Conservation (phyloP, 2,797 vertebrate species). For the Eospalax fontanierii region DNA sequence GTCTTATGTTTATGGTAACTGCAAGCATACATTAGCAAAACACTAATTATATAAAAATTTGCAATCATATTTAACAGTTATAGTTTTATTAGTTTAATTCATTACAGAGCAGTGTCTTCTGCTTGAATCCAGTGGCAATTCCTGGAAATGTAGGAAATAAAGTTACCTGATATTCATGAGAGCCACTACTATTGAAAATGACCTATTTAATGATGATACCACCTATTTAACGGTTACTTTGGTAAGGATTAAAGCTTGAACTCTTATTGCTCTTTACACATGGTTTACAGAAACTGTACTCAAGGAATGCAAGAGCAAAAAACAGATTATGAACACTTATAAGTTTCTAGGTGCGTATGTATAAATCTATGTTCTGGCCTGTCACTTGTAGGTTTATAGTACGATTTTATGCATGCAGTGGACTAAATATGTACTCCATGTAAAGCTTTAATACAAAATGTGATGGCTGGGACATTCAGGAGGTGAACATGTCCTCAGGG, state of each 20-base stretch:
- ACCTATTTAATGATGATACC: background rate
- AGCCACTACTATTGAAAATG: slow-evolving; percentile 8
- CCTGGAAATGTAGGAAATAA: slow-evolving; percentile 44
- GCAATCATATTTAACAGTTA: slow-evolving; percentile 12
- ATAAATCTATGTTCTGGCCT: background rate
- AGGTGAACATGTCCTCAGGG: background rate
- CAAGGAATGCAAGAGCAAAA: background rate
- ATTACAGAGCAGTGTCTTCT: slow-evolving; percentile 34
- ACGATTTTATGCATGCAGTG: background rate
- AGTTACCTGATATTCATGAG: slow-evolving; percentile 33
- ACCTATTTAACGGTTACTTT: slow-evolving; percentile 26
- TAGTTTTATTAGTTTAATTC: slow-evolving; percentile 43
- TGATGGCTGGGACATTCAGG: background rate
- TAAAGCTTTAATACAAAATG: background rate
- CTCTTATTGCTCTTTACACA: slow-evolving; percentile 48
- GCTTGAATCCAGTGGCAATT: slow-evolving; percentile 36
- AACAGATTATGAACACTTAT: background rate
- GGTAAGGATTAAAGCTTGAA: slow-evolving; percentile 24
- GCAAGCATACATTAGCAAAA: slow-evolving; percentile 36
- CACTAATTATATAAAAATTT: background rate
- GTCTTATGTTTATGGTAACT: slow-evolving; percentile 38
- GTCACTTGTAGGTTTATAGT: background rate
- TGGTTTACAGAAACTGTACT: background rate
- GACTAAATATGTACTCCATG: background rate
- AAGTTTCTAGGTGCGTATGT: no score